A percentile compares a stretch with the other conserved stretches of the same genome.
Conservation (phyloP, 1,140 invertebrate species). For the Sycobia sp. region DNA sequence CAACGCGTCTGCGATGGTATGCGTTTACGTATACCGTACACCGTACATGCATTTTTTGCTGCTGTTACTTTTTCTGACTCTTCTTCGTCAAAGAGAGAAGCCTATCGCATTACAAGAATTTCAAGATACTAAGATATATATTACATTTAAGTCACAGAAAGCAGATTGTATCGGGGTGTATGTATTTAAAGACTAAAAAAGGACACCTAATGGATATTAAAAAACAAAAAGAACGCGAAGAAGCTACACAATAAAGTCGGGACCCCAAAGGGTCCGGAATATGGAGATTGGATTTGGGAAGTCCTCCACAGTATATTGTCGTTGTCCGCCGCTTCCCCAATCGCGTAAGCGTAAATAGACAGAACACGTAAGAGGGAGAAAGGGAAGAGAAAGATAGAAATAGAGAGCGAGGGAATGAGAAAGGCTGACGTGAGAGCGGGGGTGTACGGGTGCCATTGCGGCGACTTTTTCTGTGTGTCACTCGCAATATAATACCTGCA, state of each 20-base stretch:
- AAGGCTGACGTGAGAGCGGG: not conserved
- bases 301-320: not conserved
- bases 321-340: conserved; percentile 11
- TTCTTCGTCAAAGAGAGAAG: no score
- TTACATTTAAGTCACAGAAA: no score
- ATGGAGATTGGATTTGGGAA: not conserved
- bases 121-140: no score
- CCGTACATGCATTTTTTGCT: no score
- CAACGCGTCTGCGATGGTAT: not conserved
- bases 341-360: conserved; percentile 26
- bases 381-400: not conserved
- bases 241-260: not conserved
- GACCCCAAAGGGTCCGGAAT: not conserved
- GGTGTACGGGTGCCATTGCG: conserved; percentile 23
- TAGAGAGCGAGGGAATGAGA: not conserved
- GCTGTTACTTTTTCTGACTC: no score
- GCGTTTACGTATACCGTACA: no score
- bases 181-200: no score
- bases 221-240: not conserved
- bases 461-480: not conserved
- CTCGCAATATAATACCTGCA: not conserved
- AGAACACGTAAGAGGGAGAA: not conserved
- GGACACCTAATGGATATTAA: no score
- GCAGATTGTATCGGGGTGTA: no score
- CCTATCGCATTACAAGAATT: no score